Evolutionary conservation across 2,113 vertebrate species (phyloP).

Genomic region (Montifringilla adamsi): DNA sequence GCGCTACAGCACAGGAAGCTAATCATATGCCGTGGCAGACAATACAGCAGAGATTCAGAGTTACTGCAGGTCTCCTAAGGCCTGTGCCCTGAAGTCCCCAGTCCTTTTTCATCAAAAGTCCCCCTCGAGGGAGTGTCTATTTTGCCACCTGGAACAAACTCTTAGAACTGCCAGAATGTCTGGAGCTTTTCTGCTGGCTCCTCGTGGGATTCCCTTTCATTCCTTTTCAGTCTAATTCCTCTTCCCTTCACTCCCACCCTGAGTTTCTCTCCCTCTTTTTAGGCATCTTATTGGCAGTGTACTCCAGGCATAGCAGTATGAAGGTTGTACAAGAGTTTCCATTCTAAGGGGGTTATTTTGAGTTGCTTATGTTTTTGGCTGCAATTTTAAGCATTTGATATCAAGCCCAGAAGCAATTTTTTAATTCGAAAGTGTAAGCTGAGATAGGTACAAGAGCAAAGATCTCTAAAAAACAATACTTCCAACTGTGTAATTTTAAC

Average conservation of each 20-base stretch:
- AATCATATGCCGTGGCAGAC: constrained; percentile 8
- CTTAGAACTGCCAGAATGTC: constrained; percentile 36
- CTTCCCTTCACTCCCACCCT: constrained; percentile 37
- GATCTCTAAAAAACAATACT: constrained; percentile 3
- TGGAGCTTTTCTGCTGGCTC: constrained; percentile 37
- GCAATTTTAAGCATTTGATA: constrained; percentile 48
- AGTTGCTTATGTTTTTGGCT: constrained; percentile 55
- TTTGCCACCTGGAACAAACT: constrained; percentile 53
- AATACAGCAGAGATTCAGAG: neutral
- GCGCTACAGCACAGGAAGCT: neutral
- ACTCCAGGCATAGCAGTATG: neutral
- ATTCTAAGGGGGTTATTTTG: constrained; percentile 47
- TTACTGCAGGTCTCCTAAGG: constrained; percentile 1
- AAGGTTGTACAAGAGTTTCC: constrained; percentile 25
- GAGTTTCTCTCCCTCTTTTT: constrained; percentile 49
- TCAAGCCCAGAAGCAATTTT: constrained; percentile 57
- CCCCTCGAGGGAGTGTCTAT: neutral
- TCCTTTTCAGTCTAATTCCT: constrained; percentile 34
- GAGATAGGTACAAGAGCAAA: constrained; percentile 43
- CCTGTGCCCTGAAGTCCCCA: neutral
- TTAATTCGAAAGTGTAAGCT: constrained; percentile 51
- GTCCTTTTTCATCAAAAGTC: constrained; percentile 35
- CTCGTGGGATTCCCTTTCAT: constrained; percentile 48
- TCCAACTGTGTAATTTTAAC: neutral
- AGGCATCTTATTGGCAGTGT: constrained; percentile 41